phyloP scores from a whole-genome alignment of 1,140 invertebrate genomes.

The Octopus bimaculoides region DNA sequence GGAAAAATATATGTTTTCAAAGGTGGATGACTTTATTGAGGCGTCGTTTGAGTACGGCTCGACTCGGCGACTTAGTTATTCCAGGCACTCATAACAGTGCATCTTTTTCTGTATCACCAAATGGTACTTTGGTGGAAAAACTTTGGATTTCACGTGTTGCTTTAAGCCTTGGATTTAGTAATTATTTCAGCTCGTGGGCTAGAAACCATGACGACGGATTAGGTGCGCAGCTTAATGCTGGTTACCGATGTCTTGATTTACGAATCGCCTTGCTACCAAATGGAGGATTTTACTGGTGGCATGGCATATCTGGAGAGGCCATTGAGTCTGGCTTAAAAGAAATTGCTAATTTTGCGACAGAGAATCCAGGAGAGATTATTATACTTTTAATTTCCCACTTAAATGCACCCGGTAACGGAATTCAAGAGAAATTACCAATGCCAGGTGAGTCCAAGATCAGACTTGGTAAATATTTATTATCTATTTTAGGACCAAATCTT shows the following conservation, averaged over 20 bases:
- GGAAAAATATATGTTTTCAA: background rate
- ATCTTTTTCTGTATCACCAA: conserved; percentile 3
- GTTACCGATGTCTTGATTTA: conserved; percentile 7
- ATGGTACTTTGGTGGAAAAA: conserved; percentile 1
- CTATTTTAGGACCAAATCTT: background rate
- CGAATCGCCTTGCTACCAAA: background rate
- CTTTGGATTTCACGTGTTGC: background rate
- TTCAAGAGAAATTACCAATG: background rate
- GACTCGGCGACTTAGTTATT: conserved; percentile 2
- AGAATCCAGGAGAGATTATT: conserved; percentile 1
- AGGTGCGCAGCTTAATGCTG: background rate
- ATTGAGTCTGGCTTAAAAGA: background rate
- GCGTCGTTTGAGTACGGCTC: background rate
- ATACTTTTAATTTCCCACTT: conserved; percentile 1
- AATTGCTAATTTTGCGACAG: background rate
- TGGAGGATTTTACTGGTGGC: conserved; percentile 7
- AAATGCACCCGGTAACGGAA: background rate
- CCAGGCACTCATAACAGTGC: conserved; percentile 11
- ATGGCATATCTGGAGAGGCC: conserved; percentile 3
- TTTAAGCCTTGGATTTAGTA: conserved; percentile 3
- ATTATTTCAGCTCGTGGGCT: conserved; percentile 6
- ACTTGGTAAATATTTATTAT: conserved; percentile 1
- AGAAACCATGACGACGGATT: background rate
- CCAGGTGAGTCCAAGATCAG: background rate
- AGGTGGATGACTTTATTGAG: conserved; percentile 7